Evolutionary conservation across 2,113 vertebrate species (phyloP), one percentile per base, ranked within the genome.

Genomic region (Maylandia zebra): DNA sequence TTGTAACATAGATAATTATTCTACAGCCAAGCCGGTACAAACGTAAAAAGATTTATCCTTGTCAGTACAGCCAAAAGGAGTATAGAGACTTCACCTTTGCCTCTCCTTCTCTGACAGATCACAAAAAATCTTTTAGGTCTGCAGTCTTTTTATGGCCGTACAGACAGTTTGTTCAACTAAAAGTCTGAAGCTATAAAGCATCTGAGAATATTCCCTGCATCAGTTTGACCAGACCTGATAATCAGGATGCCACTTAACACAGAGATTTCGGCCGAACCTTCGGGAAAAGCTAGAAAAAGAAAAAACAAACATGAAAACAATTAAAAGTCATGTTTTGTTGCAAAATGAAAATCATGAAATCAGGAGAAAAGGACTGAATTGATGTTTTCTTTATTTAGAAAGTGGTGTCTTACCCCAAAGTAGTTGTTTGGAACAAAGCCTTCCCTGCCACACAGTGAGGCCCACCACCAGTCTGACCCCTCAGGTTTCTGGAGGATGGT

Each of bases 401-500:
- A 52, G 27, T 13, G 10, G 3, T 2, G 13, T 82, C 96, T 97
- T 91, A 98, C 98, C 96, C 98, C 98, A 16, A 98, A 98, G 89
- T 98, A 98, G 96, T 98, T 99, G 8, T 96, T 96, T 8, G 98
- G 98, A 22, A 98, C 97, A 0, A 98, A 97, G 19, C 98, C 98
- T 94, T 99, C 97, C 38, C 96, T 96, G 59, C 98, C 98, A 0
- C 96, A 98, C 36, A 98, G 97, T 0, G 97, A 93, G 0, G 98
- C 97, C 97, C 97, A 98, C 97, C 98, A 98, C 98, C 98, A 98
- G 83, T 96, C 95, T 0, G 95, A 94, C 14, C 96, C 97, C 14
- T 98, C 97, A 0, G 96, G 96, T 43, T 97, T 97, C 84, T 97
- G 96, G 84, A 98, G 97, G 90, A 98, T 97, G 0, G 98, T 99